Conservation (phyloP, 2,797 vertebrate genomes). For the Chiloscyllium punctatum region DNA sequence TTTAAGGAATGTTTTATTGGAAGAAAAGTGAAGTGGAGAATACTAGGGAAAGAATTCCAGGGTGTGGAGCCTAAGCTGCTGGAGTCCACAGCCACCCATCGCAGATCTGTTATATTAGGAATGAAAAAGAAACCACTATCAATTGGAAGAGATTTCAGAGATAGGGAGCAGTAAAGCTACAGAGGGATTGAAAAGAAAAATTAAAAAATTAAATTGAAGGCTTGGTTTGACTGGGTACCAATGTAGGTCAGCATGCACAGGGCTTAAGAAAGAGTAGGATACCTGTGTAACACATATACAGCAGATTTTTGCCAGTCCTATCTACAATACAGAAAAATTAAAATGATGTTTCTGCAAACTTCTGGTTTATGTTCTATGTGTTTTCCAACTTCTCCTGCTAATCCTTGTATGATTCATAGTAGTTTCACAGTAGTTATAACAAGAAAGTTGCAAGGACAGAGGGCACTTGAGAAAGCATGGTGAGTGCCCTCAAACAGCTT, state of each 20-base stretch:
- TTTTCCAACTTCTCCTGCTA: neutral
- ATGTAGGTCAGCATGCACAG: neutral
- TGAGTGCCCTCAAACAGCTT: neutral
- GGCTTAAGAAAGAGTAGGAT: neutral
- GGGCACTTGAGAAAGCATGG: neutral
- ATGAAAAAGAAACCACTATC: neutral
- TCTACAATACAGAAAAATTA: neutral
- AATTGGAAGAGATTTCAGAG: neutral
- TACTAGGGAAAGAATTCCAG: neutral
- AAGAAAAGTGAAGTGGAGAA: neutral
- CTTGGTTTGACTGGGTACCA: neutral
- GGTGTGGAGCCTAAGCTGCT: neutral
- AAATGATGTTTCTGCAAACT: neutral
- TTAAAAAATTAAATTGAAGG: neutral
- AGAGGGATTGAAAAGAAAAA: neutral
- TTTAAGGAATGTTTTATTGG: neutral
- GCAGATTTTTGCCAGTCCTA: neutral
- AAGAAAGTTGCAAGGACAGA: neutral
- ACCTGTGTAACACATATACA: neutral
- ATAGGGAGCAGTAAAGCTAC: neutral
- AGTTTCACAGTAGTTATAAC: neutral
- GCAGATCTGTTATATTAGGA: neutral
- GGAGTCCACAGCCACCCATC: neutral
- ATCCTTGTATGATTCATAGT: neutral
- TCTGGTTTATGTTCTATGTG: neutral